These are phyloP conservation scores for Acrobasis consociella DNA, from an alignment of 2,888 invertebrate species.

Conservation along the genomic window DNA sequence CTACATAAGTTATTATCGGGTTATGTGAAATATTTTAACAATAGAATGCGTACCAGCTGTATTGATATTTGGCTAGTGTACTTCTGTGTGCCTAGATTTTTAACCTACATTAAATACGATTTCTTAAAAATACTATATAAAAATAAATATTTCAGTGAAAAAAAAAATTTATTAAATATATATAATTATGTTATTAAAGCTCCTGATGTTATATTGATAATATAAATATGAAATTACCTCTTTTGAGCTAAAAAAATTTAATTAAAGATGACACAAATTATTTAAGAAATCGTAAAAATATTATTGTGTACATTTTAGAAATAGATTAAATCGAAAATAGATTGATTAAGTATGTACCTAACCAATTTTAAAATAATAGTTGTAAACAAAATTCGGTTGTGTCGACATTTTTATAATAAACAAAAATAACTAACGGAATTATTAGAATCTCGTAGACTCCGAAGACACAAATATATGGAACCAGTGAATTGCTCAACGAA, in stretches of 20 bases:
- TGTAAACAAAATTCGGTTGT: slow-evolving; percentile 55
- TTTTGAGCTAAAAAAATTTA: background rate
- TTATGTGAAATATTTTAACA: background rate
- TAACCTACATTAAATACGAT: background rate
- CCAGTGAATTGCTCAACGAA: slow-evolving; percentile 16
- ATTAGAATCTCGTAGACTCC: slow-evolving; percentile 6
- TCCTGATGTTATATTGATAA: background rate
- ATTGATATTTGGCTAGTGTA: background rate
- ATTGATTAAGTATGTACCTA: slow-evolving; percentile 28
- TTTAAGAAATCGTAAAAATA: background rate
- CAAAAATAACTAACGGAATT: slow-evolving; percentile 27
- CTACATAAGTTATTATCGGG: background rate
- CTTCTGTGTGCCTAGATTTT: slow-evolving; percentile 13
- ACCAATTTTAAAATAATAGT: slow-evolving; percentile 35
- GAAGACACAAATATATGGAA: slow-evolving; percentile 24
- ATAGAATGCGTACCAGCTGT: background rate
- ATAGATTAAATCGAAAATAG: slow-evolving; percentile 24
- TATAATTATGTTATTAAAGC: background rate
- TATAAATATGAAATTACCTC: background rate
- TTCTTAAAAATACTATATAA: background rate
- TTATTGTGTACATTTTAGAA: slow-evolving; percentile 15
- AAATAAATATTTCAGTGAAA: background rate
- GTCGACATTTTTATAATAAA: slow-evolving; percentile 48
- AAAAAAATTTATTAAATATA: background rate
- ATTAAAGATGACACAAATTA: background rate